Evolutionary conservation across 1,140 invertebrate genomes (phyloP).

Genomic region (Episyrphus balteatus): DNA sequence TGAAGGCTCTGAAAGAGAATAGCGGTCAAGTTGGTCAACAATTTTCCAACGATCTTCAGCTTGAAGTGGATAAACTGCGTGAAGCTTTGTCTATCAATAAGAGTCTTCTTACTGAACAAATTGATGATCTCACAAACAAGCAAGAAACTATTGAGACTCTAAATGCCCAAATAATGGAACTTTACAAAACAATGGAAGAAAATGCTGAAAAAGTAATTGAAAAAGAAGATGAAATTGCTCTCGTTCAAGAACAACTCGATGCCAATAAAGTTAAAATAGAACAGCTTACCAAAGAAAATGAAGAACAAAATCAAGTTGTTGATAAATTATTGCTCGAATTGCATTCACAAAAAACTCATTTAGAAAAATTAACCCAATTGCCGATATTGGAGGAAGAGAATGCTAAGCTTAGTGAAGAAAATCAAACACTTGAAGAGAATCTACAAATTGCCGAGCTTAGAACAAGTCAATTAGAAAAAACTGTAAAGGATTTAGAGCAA

Average conservation of each 20-base stretch:
- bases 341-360: slow-evolving; percentile 10
- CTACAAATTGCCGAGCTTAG: slow-evolving; percentile 18
- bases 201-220: slow-evolving; percentile 20
- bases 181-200: slow-evolving; percentile 23
- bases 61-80: slow-evolving; percentile 7
- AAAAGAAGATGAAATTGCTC: slow-evolving; percentile 19
- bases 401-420: slow-evolving; percentile 14
- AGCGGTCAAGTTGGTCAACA: slow-evolving; percentile 10
- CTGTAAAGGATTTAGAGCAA: slow-evolving; percentile 37
- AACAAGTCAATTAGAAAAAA: slow-evolving; percentile 23
- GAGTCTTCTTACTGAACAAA: slow-evolving; percentile 19
- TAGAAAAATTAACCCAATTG: background rate
- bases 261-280: slow-evolving; percentile 43
- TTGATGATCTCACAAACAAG: slow-evolving; percentile 17
- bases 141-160: slow-evolving; percentile 30
- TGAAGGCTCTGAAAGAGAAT: slow-evolving; percentile 29
- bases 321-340: slow-evolving; percentile 19
- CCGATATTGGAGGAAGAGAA: slow-evolving; percentile 3
- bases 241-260: slow-evolving; percentile 15
- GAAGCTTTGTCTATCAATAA: slow-evolving; percentile 17
- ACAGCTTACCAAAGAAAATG: slow-evolving; percentile 36
- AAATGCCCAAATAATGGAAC: slow-evolving; percentile 21
- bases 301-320: slow-evolving; percentile 33
- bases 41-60: slow-evolving; percentile 1
- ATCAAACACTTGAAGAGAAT: slow-evolving; percentile 28